Evolutionary conservation across 2,888 invertebrate species (phyloP).

Genomic region (Scaptodrosophila latifasciaeformis): DNA sequence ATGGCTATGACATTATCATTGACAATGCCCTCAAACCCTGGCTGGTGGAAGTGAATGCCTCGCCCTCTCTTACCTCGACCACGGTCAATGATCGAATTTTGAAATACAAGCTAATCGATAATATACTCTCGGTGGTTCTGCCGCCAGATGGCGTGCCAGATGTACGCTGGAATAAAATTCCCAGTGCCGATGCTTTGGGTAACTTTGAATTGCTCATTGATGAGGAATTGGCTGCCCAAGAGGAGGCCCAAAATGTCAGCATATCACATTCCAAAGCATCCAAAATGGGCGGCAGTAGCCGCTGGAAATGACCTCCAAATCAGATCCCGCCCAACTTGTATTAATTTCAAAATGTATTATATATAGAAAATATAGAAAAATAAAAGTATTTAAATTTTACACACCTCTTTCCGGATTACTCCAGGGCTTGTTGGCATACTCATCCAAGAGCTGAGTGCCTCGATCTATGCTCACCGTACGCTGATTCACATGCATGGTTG

Average conservation of each 20-base stretch:
- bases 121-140: constrained; percentile 90
- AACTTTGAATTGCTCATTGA: constrained; percentile 90
- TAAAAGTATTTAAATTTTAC: not conserved
- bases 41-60: constrained; percentile 94
- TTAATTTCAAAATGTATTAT: too few species aligned
- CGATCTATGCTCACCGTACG: constrained; percentile 82
- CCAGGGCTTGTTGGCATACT: constrained; percentile 92
- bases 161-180: constrained; percentile 90
- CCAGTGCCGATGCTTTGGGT: constrained; percentile 83
- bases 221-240: constrained; percentile 85
- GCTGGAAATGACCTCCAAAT: constrained; percentile 67
- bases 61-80: constrained; percentile 93
- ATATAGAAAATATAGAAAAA: too few species aligned
- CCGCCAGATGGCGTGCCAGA: constrained; percentile 93
- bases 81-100: constrained; percentile 95
- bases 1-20: constrained; percentile 95
- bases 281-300: constrained; percentile 53
- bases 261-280: constrained; percentile 40
- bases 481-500: constrained; percentile 88
- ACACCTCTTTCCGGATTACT: constrained; percentile 85
- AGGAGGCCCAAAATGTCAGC: constrained; percentile 74
- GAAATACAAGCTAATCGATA: constrained; percentile 94
- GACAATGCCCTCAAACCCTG: constrained; percentile 95
- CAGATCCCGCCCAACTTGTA: constrained; percentile 12
- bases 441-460: constrained; percentile 82